These are phyloP conservation scores for Haliclona indistincta DNA, from an alignment of 37 sponge, comb jelly and placozoan genomes.

Conservation along the genomic window DNA sequence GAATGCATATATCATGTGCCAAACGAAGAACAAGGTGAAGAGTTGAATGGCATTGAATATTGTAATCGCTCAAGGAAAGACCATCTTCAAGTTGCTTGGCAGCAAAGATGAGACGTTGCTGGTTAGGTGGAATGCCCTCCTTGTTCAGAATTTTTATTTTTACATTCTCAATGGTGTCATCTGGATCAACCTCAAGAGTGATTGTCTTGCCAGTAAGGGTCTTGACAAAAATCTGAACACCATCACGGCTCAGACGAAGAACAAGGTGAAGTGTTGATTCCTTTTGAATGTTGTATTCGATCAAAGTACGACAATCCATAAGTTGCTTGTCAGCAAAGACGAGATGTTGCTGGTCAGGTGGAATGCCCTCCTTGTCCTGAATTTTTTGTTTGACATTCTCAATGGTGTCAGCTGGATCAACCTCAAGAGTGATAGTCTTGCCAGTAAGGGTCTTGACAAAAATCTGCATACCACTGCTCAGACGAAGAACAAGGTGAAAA, in stretches of 20 bases:
- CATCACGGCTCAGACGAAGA: conserved; percentile 77
- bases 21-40: conserved; percentile 80
- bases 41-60: conserved; percentile 90
- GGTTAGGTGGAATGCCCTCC: conserved; percentile 96
- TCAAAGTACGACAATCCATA: conserved; percentile 78
- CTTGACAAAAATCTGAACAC: not conserved
- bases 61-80: conserved; percentile 75
- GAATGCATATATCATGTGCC: not conserved
- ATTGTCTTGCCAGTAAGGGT: conserved; percentile 79
- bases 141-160: conserved; percentile 97
- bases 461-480: no score
- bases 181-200: conserved; percentile 94
- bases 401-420: conserved; percentile 87
- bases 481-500: conserved; percentile 82
- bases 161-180: conserved; percentile 92
- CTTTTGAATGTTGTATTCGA: conserved; percentile 88
- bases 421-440: conserved; percentile 96
- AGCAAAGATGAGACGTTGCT: conserved; percentile 88
- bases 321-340: conserved; percentile 85
- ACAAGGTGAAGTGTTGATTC: conserved; percentile 93
- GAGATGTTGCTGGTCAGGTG: conserved; percentile 81
- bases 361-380: conserved; percentile 77
- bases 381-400: conserved; percentile 77
- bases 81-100: conserved; percentile 88
- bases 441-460: conserved; percentile 45